These are phyloP conservation scores for Leptothorax acervorum DNA, from an alignment of 2,888 invertebrate species.

Conservation along the genomic window DNA sequence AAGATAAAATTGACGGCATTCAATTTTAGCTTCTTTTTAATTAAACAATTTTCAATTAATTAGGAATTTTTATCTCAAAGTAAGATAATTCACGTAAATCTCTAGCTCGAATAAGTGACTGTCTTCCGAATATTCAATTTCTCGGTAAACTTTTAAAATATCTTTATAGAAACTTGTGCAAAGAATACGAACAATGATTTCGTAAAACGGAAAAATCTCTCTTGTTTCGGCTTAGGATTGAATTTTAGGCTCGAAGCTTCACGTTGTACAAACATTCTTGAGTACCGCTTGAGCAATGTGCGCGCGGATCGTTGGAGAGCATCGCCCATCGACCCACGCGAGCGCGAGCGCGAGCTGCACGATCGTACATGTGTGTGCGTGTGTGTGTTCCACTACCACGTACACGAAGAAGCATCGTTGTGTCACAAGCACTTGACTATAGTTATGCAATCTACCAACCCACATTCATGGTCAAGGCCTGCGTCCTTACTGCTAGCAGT, in stretches of 20 bases:
- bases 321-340: constrained; percentile 60
- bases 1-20: neutral
- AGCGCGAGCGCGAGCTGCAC: constrained; percentile 2
- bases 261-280: constrained; percentile 4
- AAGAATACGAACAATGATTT: neutral
- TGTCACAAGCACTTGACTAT: constrained; percentile 76
- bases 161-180: no score
- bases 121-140: neutral
- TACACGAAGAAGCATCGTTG: constrained; percentile 67
- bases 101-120: neutral
- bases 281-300: constrained; percentile 15
- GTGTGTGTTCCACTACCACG: constrained; percentile 50
- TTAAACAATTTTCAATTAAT: neutral
- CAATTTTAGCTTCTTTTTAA: neutral
- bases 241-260: neutral
- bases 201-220: neutral
- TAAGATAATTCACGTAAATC: neutral
- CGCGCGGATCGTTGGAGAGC: constrained; percentile 17
- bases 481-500: constrained; percentile 66
- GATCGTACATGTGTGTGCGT: neutral
- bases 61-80: neutral
- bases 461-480: constrained; percentile 83
- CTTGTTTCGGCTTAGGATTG: neutral
- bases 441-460: constrained; percentile 82
- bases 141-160: neutral